Evolutionary conservation across 2,113 vertebrate genomes (phyloP), one percentile per base, ranked within the genome.

Genomic region (Poeciliopsis turrubarensis): DNA sequence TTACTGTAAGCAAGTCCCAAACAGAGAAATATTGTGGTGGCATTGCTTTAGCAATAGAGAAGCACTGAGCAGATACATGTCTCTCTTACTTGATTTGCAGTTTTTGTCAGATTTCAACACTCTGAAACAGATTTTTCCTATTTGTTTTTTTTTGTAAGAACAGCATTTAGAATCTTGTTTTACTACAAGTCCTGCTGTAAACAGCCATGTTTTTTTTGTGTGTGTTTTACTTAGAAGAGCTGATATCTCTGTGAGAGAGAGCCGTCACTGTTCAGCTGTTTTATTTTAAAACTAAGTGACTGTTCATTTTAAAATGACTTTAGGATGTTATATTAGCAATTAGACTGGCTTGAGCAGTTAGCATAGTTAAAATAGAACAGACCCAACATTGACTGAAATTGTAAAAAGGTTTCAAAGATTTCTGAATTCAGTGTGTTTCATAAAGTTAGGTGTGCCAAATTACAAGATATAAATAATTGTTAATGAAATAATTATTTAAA

Each of bases 31-130:
- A 30, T 3, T 7, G 44, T 19, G 31, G 14, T 31, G 26, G 13
- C 39, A 14, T 72, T 80, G 80, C 70, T 88, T 87, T 60, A 19
- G 44, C 32, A 47, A 5, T 47, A 17, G 17, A 19, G 5, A 44
- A 19, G 44, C 44, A 47, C 44, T 17, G 44, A 47, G 44, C 44
- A 7, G 44, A 47, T 19, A 5, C 6, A 19, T 19, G 44, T 47
- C 44, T 19, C 15, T 44, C 15, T 19, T 17, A 19, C 19, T 47
- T 47, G 44, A 17, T 47, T 19, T 47, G 14, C 44, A 47, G 44
- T 47, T 47, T 44, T 47, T 47, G 44, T 47, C 5, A 47, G 17
- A 47, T 17, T 47, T 47, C 17, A 47, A 17, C 44, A 5, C 44
- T 19, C 5, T 19, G 44, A 47, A 19, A 19, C 44, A 17, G 17